Evolutionary conservation across 2,888 invertebrate genomes (phyloP), one percentile per base, ranked within the genome.

Genomic region (Poecilus cupreus): DNA sequence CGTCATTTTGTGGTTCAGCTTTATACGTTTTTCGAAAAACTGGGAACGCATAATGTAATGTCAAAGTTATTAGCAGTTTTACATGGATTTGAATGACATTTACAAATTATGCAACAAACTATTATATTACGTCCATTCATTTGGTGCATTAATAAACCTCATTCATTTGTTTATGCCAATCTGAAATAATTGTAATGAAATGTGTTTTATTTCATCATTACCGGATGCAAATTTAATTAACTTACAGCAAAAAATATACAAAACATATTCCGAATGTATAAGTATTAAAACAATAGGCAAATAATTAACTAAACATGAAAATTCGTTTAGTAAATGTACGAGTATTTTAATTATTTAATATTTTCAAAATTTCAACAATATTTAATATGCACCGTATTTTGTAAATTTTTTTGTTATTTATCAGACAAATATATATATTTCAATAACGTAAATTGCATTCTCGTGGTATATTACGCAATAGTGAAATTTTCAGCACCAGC

Each of bases 1-100:
- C 16, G 8, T 18, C 70, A 70, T 70, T 70, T 70, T 39, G 70
- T 16, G 70, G 70, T 64, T n/a, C 5, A 10, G 26, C 22, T 39
- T 70, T 32, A 68, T 32, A 22, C 10, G 57, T 24, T 24, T 24
- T 57, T 24, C 57, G 32, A 32, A 57, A 57, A 57, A 20, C 11
- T 10, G 57, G 54, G 22, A 20, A 57, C 24, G 57, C 20, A n/a
- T 18, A 60, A 60, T 26, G 22, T 18, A 60, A 60, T 26, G 8
- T 60, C 32, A 60, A 60, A 26, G 26, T 57, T 57, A 57, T 57
- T 57, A 57, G 20, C 24, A 20, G 57, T n/a, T 57, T 20, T 22
- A 57, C 57, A 57, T 22, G n/a, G 20, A 24, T 57, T 18, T 10
- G n/a, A 57, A 57, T 57, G 57, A 22, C 57, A 57, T 57, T 57